These are phyloP conservation scores for Nannoperca obscura DNA, from an alignment of 2,797 vertebrate species.

Conservation along the genomic window DNA sequence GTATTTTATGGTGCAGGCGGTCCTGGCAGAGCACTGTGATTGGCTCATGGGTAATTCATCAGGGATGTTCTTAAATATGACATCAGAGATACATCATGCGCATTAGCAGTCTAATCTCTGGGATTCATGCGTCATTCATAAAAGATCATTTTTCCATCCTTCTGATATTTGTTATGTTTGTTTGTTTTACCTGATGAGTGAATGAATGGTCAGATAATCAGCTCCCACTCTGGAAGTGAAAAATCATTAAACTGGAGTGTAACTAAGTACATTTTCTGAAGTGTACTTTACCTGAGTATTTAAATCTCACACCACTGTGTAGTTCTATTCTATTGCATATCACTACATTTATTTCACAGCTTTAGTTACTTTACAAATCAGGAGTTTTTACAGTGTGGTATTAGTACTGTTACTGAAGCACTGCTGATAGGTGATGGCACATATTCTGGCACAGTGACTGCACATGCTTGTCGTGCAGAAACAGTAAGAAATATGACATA, in stretches of 20 bases:
- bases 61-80: conserved; percentile 67
- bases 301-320: too few relatives aligned
- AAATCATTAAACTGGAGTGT: too few relatives aligned
- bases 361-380: too few relatives aligned
- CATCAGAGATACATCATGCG: conserved; percentile 63
- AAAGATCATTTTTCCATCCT: conserved; percentile 38
- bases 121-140: conserved; percentile 70
- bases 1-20: conserved; percentile 22
- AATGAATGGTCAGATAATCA: conserved; percentile 14
- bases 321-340: too few relatives aligned
- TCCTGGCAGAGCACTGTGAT: conserved; percentile 40
- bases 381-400: too few relatives aligned
- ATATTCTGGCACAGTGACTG: not conserved
- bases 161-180: conserved; percentile 16
- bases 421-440: not conserved
- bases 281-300: not conserved
- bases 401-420: too few relatives aligned
- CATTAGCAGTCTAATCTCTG: conserved; percentile 62
- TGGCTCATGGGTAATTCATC: conserved; percentile 49
- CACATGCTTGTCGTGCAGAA: not conserved
- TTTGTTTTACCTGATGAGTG: conserved; percentile 20
- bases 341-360: too few relatives aligned
- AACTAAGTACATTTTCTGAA: not conserved
- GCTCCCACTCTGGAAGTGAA: not conserved
- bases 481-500: not conserved